These are phyloP conservation scores for Unio pictorum DNA, from an alignment of 2,888 invertebrate genomes.

Conservation along the genomic window DNA sequence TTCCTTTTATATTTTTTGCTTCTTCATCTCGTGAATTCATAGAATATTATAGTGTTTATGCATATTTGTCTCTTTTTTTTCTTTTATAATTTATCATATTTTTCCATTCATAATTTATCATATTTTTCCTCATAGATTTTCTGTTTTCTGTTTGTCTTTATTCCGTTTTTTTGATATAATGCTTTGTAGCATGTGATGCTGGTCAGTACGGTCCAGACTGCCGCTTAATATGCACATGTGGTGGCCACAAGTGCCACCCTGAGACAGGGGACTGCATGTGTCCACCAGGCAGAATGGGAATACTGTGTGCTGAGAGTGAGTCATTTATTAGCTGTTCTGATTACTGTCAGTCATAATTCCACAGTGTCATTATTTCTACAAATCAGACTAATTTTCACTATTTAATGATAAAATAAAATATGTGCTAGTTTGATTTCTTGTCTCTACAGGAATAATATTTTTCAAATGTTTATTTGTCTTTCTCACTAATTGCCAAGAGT, in stretches of 20 bases:
- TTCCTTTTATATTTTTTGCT: too few species aligned
- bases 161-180: background rate
- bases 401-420: too few species aligned
- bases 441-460: too few species aligned
- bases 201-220: slow-evolving; percentile 66
- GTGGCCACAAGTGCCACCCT: slow-evolving; percentile 63
- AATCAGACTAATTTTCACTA: background rate
- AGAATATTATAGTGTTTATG: too few species aligned
- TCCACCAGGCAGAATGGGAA: slow-evolving; percentile 69
- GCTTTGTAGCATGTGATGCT: slow-evolving; percentile 43
- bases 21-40: too few species aligned
- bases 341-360: background rate
- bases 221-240: slow-evolving; percentile 58
- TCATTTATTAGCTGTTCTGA: slow-evolving; percentile 1
- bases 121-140: slow-evolving; percentile 5
- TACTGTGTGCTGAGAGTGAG: slow-evolving; percentile 70
- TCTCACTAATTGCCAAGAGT: too few species aligned
- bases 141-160: slow-evolving; percentile 7
- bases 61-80: background rate
- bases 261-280: slow-evolving; percentile 69
- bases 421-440: too few species aligned
- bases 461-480: too few species aligned
- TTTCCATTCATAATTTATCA: background rate
- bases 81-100: background rate
- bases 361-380: background rate